Percentiles rank a stretch among this genome's conserved stretches.
Evolutionary conservation across 2,888 invertebrate genomes (phyloP).

Genomic region (Orthosia gracilis): DNA sequence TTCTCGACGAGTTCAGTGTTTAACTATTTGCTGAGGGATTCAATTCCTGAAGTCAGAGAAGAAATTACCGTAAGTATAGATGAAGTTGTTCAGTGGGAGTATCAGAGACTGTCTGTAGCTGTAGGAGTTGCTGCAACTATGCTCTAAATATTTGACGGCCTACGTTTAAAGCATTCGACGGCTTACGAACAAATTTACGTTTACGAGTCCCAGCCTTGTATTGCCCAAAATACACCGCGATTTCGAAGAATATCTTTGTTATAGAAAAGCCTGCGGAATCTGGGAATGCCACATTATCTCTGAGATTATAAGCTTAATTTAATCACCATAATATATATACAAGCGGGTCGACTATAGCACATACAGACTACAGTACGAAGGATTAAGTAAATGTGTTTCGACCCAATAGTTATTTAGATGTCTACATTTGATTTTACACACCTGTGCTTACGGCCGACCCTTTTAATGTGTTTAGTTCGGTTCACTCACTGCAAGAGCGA

Average conservation of each 20-base stretch:
- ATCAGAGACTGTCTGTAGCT: slow-evolving; percentile 71
- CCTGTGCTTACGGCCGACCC: slow-evolving; percentile 83
- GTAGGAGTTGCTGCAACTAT: slow-evolving; percentile 71
- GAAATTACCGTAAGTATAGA: slow-evolving; percentile 76
- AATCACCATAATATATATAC: slow-evolving; percentile 46
- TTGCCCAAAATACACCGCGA: slow-evolving; percentile 74
- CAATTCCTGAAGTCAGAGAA: slow-evolving; percentile 77
- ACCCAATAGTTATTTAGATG: slow-evolving; percentile 80
- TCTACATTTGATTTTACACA: slow-evolving; percentile 86
- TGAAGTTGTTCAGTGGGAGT: slow-evolving; percentile 67
- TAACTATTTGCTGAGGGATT: slow-evolving; percentile 72
- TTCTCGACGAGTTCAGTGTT: slow-evolving; percentile 70
- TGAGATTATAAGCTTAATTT: slow-evolving; percentile 49
- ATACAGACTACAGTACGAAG: slow-evolving; percentile 57
- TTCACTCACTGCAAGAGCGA: slow-evolving; percentile 76
- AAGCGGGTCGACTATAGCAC: slow-evolving; percentile 56
- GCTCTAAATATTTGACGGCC: slow-evolving; percentile 77
- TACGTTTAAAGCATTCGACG: slow-evolving; percentile 75
- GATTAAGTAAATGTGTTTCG: slow-evolving; percentile 81
- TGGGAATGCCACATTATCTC: slow-evolving; percentile 51
- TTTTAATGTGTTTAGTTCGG: slow-evolving; percentile 85
- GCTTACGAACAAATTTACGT: slow-evolving; percentile 81
- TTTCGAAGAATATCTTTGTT: slow-evolving; percentile 74
- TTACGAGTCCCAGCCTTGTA: slow-evolving; percentile 76
- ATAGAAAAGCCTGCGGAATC: slow-evolving; percentile 62